Evolutionary conservation across 2,888 invertebrate species (phyloP), one percentile per base, ranked within the genome.

Genomic region (Charanyca ferruginea): DNA sequence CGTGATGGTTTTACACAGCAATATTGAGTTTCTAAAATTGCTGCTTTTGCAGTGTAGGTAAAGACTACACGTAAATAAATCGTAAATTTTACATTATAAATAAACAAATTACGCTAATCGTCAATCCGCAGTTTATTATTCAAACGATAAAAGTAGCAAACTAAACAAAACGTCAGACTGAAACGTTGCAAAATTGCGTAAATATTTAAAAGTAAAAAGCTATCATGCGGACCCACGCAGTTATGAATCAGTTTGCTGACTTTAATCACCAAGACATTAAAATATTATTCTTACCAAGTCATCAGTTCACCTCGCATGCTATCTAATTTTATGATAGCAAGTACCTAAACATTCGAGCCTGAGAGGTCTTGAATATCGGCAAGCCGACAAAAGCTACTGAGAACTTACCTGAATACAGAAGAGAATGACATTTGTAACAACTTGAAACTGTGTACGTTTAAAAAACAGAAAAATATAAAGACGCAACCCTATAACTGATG

Each of bases 401-500:
- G n/a, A n/a, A n/a, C n/a, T n/a, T n/a, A n/a, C n/a, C n/a, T 18
- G 7, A 22, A 45, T 3, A 13, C 52, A 65, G 65, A 25, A 2
- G n/a, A 53, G 38, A 54, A 9, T 23, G 38, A 66, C 45, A 18
- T 47, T 9, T 8, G 38, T 28, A 18, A 41, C 25, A 47, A 45
- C 0, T 0, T 41, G n/a, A 48, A 61, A 7, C 1, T 8, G 2
- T 3, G 4, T 3, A 9, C 1, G 9, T 3, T 23, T 8, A 6
- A 32, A 51, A 45, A 60, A 23, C n/a, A 28, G 23, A 18, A 53
- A 65, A 32, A 38, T 44, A 25, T 18, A 16, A 60, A 42, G 44
- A 48, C n/a, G 7, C 83, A 83, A 25, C 79, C 79, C 83, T 85
- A 79, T 16, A 45, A 35, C 38, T 20, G 54, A 66, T 84, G 74